Evolutionary conservation across 2,113 vertebrate species (phyloP), one percentile per base, ranked within the genome.

Genomic region (Elaphurus davidianus): DNA sequence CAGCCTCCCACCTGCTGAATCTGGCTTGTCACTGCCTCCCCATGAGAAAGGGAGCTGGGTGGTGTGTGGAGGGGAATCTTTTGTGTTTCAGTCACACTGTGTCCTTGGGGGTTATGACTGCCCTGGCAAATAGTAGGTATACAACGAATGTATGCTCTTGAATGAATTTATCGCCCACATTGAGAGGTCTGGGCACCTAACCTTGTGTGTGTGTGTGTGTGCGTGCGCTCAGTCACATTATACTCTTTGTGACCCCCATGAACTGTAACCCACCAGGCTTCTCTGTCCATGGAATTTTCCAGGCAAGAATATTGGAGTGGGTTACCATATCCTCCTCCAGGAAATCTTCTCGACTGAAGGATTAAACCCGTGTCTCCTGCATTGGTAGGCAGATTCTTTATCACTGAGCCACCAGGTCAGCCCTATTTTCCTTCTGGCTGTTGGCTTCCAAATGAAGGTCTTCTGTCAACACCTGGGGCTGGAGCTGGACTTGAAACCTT

Each of bases 51-150:
- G 1, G 47, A 74, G n/a, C 14, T 14, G 27, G 7, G 17, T 3
- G 14, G 2, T 2, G 3, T 16, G 7, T 5, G 4, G 6, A 0
- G 3, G 2, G 0, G 1, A 17, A 8, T 21, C 28, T 23, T 36
- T 5, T 14, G 3, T 45, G 25, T 27, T 14, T 55, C 1, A 1
- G 50, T 82, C 67, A 23, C 14, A 71, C 47, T 45, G 5, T 12
- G 0, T 47, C 23, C 30, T 16, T 9, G 11, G 33, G 71, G 71
- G 43, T 40, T 23, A 13, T 1, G 59, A 84, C 25, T 25, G 3
- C 16, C 17, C 28, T 3, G 52, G 76, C 27, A 28, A 40, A 25
- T 0, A 28, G 52, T 1, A 30, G 45, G 90, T 15, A 5, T 5
- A 55, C 50, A 40, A 5, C 1, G 14, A 79, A 13, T 1, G 5